phyloP scores from a whole-genome alignment of 2,888 invertebrate species.

The Apamea anceps region DNA sequence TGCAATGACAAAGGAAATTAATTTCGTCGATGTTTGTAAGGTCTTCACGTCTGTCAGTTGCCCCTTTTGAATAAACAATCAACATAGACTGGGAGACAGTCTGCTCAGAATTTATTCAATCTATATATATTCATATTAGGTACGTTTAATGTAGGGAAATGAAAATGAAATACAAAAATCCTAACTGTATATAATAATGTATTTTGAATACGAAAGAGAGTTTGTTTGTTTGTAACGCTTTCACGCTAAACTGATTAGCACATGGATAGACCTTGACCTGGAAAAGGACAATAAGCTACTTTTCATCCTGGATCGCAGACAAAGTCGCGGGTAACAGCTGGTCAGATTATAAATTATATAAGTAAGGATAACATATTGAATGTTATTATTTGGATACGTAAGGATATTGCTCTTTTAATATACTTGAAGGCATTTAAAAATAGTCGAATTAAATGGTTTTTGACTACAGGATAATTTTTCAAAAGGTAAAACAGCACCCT shows the following conservation, averaged over 20 bases:
- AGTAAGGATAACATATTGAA: background rate
- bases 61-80: constrained; percentile 53
- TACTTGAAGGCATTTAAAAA: background rate
- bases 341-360: background rate
- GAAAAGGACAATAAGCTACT: background rate
- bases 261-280: background rate
- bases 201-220: background rate
- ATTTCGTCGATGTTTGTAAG: constrained; percentile 44
- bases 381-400: background rate
- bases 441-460: too few relatives aligned
- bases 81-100: constrained; percentile 24
- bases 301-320: background rate
- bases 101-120: constrained; percentile 8
- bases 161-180: background rate
- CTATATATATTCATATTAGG: background rate
- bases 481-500: background rate
- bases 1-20: constrained; percentile 51
- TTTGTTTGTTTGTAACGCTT: background rate
- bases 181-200: background rate
- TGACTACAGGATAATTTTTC: background rate
- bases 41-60: constrained; percentile 46
- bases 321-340: background rate
- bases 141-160: background rate
- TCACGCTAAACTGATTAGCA: background rate
- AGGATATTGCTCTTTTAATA: background rate